These are phyloP conservation scores for Hirudinaria manillensis DNA, from an alignment of 2,888 invertebrate species.

Conservation along the genomic window DNA sequence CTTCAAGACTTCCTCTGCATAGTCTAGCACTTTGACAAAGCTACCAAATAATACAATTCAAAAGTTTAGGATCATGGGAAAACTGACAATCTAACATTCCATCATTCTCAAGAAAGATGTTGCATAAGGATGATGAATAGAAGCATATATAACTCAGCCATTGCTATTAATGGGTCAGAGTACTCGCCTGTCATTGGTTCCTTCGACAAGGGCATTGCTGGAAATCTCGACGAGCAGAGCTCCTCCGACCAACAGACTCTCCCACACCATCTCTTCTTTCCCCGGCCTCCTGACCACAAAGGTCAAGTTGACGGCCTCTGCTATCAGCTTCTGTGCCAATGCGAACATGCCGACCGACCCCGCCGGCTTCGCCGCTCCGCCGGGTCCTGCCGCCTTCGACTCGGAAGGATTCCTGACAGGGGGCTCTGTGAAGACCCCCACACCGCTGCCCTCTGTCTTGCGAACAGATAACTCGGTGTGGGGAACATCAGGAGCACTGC, in stretches of 20 bases:
- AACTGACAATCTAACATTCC: not conserved
- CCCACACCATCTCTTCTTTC: slow-evolving; percentile 70
- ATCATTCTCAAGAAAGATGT: not conserved
- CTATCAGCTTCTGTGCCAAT: slow-evolving; percentile 16
- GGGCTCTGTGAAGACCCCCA: slow-evolving; percentile 67
- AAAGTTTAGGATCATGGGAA: not conserved
- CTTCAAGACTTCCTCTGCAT: slow-evolving; percentile 83
- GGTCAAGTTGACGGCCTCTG: slow-evolving; percentile 44
- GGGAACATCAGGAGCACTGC: slow-evolving; percentile 99
- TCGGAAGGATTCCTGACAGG: slow-evolving; percentile 56
- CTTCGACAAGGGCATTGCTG: slow-evolving; percentile 74
- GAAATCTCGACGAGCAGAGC: slow-evolving; percentile 84
- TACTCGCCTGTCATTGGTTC: slow-evolving; percentile 77
- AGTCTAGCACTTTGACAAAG: slow-evolving; percentile 85
- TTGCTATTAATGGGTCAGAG: no score
- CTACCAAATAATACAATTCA: slow-evolving; percentile 42
- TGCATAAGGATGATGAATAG: not conserved
- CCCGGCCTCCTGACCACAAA: slow-evolving; percentile 65
- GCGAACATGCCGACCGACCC: not conserved
- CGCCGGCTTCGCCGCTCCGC: not conserved
- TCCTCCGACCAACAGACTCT: slow-evolving; percentile 69
- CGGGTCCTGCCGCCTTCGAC: slow-evolving; percentile 19
- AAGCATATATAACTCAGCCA: not conserved
- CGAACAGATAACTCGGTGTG: slow-evolving; percentile 63
- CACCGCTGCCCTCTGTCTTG: slow-evolving; percentile 68